Base-by-base conservation (phyloP, 1,140 invertebrate genomes). In the Latrodectus geometricus region DNA sequence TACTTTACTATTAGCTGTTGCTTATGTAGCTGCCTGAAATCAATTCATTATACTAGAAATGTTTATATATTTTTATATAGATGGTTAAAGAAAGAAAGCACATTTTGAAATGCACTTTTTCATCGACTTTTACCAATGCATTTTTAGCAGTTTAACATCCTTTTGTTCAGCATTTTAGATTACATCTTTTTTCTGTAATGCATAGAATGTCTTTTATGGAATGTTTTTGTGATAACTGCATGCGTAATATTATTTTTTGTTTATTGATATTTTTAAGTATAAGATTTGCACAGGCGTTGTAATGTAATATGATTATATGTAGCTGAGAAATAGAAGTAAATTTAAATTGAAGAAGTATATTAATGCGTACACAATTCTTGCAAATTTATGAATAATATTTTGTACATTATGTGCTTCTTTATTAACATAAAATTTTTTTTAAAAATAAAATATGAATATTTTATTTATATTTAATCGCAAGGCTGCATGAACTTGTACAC, bases 401-500 rank as follows among this genome's bases (percentile, higher is more conserved):
- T 3, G 35, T 35, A 35, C 35, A 35, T 35, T 3, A 35, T 35
- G 5, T 35, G 35, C 35, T 35, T 35, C 5, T 35, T 35, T 35
- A 35, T 35, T 35, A 35, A 35, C 1, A 35, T 35, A 35, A 35
- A 35, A 35, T 35, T 35, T 3, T 35, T 35, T 35, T 35, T n/a
- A n/a, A n/a, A 35, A 35, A 35, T 35, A 5, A n/a, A 5, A 35
- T 35, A 35, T 35, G 35, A 35, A 35, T 35, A 35, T 35, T 35
- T 35, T 35, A 35, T 35, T 35, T 35, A 35, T 35, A 35, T 82
- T 9, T 83, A 50, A 50, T 48, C n/a, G 83, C 83, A 86, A 86
- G 83, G 83, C 74, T 86, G 83, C 83, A 86, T 54, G 52, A 20
- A 35, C 9, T 61, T 86, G 83, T 74, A 86, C 83, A 86, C 74